Base-by-base conservation (phyloP, 2,113 vertebrate species). In the Geothlypis trichas region DNA sequence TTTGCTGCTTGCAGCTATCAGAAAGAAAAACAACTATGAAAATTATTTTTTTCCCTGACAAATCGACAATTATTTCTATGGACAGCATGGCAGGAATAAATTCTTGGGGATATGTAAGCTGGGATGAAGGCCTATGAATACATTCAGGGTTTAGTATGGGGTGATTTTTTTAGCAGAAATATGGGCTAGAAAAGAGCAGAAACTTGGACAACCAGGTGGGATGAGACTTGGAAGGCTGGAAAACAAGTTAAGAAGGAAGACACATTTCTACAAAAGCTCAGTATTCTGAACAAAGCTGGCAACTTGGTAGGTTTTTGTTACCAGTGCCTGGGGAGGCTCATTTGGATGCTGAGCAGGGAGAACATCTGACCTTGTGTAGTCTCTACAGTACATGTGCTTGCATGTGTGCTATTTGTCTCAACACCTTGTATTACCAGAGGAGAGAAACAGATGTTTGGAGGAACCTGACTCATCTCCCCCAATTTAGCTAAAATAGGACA, bases 361-460 rank as follows among this genome's bases (percentile, higher is more conserved):
- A 63, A 46, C 27, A 59, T 63, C 87, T 84, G 71, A 85, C 59
- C 55, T 76, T 67, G 4, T 28, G 73, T 26, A 84, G 59, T 71
- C 83, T 51, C 61, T 51, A 35, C 59, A 55, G 78, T 51, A 35
- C 57, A 81, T 44, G 22, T 54, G 49, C 80, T 90, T 90, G 65
- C 59, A 72, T 17, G 21, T 81, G 68, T 93, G 73, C 33, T 95
- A 9, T 87, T 95, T 87, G 52, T 72, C 95, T 93, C 73, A 89
- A 91, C 69, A 68, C 69, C 80, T 87, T 92, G 57, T 95, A 84
- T 95, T 95, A 87, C 24, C 91, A 90, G 83, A 95, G 92, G 91
- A 86, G 30, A 67, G 76, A 87, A 97, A 87, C 94, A 95, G 91
- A 89, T 95, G 94, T 95, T 96, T 87, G 0, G 2, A 72, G 84